phyloP scores from a whole-genome alignment of 1,140 invertebrate species.

The Dysdera silvatica region DNA sequence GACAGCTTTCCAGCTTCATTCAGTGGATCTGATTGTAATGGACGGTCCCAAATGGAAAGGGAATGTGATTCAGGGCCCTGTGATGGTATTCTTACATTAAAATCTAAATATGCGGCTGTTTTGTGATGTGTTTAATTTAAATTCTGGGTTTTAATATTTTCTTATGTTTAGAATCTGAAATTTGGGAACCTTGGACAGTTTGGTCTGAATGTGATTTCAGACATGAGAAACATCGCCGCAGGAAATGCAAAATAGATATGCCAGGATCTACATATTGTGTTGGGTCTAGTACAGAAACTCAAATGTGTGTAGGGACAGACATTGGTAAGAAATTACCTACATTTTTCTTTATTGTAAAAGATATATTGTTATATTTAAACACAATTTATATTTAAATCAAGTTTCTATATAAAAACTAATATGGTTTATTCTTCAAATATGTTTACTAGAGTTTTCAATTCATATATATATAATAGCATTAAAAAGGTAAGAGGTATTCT shows the following conservation, averaged over 20 bases:
- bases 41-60: conserved; percentile 54
- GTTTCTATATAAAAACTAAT: no score
- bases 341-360: no score
- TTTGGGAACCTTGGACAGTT: conserved; percentile 31
- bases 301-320: conserved; percentile 48
- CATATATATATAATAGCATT: no score
- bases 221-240: conserved; percentile 56
- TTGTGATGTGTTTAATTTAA: no score
- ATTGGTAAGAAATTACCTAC: background rate
- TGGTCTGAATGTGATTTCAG: conserved; percentile 36
- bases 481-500: no score
- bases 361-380: no score
- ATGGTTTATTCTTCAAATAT: no score
- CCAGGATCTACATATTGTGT: conserved; percentile 53
- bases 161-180: conserved; percentile 10
- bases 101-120: no score
- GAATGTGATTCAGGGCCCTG: conserved; percentile 62
- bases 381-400: no score
- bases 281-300: conserved; percentile 55
- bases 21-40: conserved; percentile 52
- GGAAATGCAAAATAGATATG: conserved; percentile 52
- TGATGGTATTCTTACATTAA: conserved; percentile 41
- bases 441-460: no score
- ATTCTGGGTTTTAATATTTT: background rate
- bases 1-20: conserved; percentile 39